Percentiles rank a stretch among this genome's conserved stretches.
These are phyloP conservation scores for Ursus arctos DNA, from an alignment of 2,113 vertebrate genomes.

Conservation along the genomic window DNA sequence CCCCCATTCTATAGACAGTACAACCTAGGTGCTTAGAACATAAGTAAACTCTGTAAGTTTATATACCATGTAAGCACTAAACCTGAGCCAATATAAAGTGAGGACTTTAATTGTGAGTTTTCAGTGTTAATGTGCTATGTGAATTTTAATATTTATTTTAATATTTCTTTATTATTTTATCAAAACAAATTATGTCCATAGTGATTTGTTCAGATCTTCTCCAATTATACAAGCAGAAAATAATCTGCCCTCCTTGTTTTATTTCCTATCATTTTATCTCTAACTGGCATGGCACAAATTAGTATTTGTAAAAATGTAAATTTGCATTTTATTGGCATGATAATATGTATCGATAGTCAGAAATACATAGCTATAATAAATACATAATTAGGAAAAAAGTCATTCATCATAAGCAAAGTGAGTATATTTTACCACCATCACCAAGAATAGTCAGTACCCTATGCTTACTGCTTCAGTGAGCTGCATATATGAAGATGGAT, in stretches of 20 bases:
- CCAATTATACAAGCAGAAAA: neutral
- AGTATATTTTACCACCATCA: neutral
- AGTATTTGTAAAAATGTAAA: neutral
- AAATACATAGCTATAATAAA: neutral
- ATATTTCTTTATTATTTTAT: neutral
- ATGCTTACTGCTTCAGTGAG: constrained; percentile 26
- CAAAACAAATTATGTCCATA: neutral
- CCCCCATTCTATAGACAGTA: neutral
- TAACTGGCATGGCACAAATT: neutral
- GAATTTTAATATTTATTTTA: neutral
- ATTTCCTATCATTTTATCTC: neutral
- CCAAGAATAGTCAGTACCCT: neutral
- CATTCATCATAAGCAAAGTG: neutral
- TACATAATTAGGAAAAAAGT: neutral
- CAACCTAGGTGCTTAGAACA: neutral
- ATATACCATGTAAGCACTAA: neutral
- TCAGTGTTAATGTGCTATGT: neutral
- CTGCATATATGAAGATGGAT: constrained; percentile 40
- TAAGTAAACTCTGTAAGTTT: neutral
- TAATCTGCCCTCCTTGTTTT: neutral
- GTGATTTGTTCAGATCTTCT: neutral
- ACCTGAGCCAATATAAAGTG: neutral
- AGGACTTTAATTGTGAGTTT: neutral
- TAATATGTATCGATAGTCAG: neutral
- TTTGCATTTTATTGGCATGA: constrained; percentile 4